Percentiles rank a stretch among this genome's conserved stretches.
These are phyloP conservation scores for Melipona quadrifasciata DNA, from an alignment of 1,140 invertebrate species.

Conservation along the genomic window DNA sequence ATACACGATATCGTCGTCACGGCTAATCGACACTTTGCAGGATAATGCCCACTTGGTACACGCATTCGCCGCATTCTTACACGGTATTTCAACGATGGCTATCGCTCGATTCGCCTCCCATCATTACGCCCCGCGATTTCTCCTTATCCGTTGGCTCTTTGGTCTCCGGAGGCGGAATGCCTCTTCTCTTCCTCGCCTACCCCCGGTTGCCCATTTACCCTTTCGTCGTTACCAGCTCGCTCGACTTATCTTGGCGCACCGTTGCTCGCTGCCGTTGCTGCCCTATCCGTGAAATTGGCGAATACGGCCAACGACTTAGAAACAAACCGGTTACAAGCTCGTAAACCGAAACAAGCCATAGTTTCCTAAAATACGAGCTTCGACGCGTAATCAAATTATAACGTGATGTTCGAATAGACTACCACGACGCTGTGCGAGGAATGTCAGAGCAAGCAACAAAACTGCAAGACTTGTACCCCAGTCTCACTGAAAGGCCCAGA, in stretches of 20 bases:
- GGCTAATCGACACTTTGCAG: conserved; percentile 68
- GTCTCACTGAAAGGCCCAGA: too few relatives aligned
- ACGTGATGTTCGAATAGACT: too few relatives aligned
- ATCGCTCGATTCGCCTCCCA: conserved; percentile 37
- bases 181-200: too few relatives aligned
- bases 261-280: neutral
- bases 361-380: too few relatives aligned
- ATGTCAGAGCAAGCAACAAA: too few relatives aligned
- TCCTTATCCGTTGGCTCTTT: neutral
- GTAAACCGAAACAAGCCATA: too few relatives aligned
- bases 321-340: too few relatives aligned
- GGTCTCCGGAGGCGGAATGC: conserved; percentile 27
- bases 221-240: conserved; percentile 41
- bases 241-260: neutral
- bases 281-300: neutral
- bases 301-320: too few relatives aligned
- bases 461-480: too few relatives aligned
- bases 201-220: conserved; percentile 37
- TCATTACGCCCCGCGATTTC: conserved; percentile 11
- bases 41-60: conserved; percentile 55
- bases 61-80: conserved; percentile 30
- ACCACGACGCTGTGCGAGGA: too few relatives aligned
- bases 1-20: conserved; percentile 54
- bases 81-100: conserved; percentile 42
- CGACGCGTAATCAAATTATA: too few relatives aligned